phyloP scores from a whole-genome alignment of 2,888 invertebrate species.

The Hesperia comma region DNA sequence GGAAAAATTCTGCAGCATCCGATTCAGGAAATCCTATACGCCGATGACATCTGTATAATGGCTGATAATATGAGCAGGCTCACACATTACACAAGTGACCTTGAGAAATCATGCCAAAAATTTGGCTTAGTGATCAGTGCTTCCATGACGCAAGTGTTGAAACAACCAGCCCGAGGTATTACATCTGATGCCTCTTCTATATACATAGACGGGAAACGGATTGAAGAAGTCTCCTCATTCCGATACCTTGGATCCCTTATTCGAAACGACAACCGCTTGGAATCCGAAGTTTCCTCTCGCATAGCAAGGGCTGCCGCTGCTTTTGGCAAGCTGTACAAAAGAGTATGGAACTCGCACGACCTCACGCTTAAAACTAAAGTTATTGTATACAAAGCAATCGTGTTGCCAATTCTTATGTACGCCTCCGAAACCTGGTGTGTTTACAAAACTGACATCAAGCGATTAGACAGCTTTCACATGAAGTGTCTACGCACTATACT shows the following conservation, averaged over 20 bases:
- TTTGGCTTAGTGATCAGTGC: slow-evolving; percentile 35
- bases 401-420: slow-evolving; percentile 36
- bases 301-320: slow-evolving; percentile 28
- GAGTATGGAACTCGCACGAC: slow-evolving; percentile 39
- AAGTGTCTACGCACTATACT: slow-evolving; percentile 28
- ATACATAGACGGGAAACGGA: neutral
- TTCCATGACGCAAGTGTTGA: slow-evolving; percentile 28
- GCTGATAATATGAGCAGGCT: too few relatives aligned
- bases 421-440: slow-evolving; percentile 40
- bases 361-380: slow-evolving; percentile 33
- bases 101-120: neutral
- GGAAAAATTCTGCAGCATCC: too few relatives aligned
- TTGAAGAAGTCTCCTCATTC: slow-evolving; percentile 26
- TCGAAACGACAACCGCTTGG: slow-evolving; percentile 26
- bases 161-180: slow-evolving; percentile 30
- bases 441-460: slow-evolving; percentile 33
- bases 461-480: slow-evolving; percentile 30
- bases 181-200: neutral
- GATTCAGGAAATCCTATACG: too few relatives aligned
- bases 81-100: too few relatives aligned
- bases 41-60: too few relatives aligned
- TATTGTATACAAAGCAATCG: slow-evolving; percentile 31
- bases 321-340: slow-evolving; percentile 29
- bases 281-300: slow-evolving; percentile 6
- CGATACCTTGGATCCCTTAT: slow-evolving; percentile 25